Conservation (phyloP, 1,140 invertebrate species). For the Hirudo medicinalis region DNA sequence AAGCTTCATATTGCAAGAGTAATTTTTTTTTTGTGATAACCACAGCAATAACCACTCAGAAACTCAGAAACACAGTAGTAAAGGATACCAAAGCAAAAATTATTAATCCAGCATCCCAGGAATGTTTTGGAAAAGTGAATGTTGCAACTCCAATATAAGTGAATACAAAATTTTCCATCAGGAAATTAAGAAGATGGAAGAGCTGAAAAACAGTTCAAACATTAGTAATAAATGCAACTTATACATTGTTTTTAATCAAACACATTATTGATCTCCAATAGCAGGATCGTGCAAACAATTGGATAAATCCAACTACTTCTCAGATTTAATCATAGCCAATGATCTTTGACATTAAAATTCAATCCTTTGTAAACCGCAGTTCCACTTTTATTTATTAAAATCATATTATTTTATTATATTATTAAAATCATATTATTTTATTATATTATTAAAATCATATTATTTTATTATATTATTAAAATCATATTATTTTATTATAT, state of each 20-base stretch:
- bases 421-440: neutral
- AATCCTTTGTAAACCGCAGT: no score
- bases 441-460: neutral
- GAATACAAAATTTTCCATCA: conserved; percentile 97
- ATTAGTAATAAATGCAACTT: neutral
- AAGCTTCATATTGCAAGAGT: no score
- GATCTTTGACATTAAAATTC: no score
- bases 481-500: neutral
- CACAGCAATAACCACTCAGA: neutral
- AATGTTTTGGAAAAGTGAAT: conserved; percentile 93
- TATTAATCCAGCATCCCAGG: conserved; percentile 79
- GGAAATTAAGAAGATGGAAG: conserved; percentile 87
- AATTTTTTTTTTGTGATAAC: no score
- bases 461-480: neutral
- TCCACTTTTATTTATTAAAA: no score
- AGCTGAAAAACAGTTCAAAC: conserved; percentile 47
- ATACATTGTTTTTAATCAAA: neutral
- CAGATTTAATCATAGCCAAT: no score
- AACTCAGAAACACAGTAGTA: neutral
- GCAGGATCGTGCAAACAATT: no score
- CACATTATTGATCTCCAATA: no score
- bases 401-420: neutral
- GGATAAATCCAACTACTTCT: no score
- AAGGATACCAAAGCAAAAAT: conserved; percentile 72
- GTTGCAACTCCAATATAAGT: conserved; percentile 96